These are phyloP conservation scores for Anolis sagrei DNA, from an alignment of 2,113 vertebrate species.

Conservation along the genomic window DNA sequence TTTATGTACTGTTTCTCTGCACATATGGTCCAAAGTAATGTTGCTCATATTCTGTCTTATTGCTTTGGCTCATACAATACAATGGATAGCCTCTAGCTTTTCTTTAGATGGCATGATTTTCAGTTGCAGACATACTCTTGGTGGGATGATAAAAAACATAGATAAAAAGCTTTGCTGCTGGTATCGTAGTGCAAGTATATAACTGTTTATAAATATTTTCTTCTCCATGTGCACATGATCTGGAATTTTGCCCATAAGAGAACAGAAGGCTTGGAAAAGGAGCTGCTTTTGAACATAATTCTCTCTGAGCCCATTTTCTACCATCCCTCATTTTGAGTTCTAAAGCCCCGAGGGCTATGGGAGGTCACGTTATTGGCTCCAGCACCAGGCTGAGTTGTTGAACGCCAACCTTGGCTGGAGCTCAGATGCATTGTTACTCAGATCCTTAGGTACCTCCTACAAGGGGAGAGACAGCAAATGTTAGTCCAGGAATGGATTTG, in stretches of 20 bases:
- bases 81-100: constrained; percentile 45
- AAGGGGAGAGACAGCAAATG: constrained; percentile 48
- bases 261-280: constrained; percentile 27
- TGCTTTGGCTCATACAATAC: constrained; percentile 52
- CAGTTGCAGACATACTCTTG: constrained; percentile 42
- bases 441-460: constrained; percentile 54
- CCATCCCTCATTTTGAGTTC: neutral
- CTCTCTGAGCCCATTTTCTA: constrained; percentile 14
- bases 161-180: constrained; percentile 2
- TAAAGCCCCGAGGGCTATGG: constrained; percentile 37
- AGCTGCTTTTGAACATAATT: constrained; percentile 25
- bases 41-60: constrained; percentile 52
- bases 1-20: neutral
- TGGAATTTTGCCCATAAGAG: constrained; percentile 23
- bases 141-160: constrained; percentile 23
- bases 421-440: constrained; percentile 50
- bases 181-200: constrained; percentile 38
- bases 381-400: constrained; percentile 36
- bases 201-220: constrained; percentile 35
- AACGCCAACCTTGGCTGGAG: constrained; percentile 25
- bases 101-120: constrained; percentile 51
- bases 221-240: neutral
- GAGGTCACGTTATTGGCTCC: constrained; percentile 57
- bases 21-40: neutral
- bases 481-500: constrained; percentile 63